Evolutionary conservation across 2,888 invertebrate species (phyloP), one percentile per base, ranked within the genome.

Genomic region (Argynnis bischoffii): DNA sequence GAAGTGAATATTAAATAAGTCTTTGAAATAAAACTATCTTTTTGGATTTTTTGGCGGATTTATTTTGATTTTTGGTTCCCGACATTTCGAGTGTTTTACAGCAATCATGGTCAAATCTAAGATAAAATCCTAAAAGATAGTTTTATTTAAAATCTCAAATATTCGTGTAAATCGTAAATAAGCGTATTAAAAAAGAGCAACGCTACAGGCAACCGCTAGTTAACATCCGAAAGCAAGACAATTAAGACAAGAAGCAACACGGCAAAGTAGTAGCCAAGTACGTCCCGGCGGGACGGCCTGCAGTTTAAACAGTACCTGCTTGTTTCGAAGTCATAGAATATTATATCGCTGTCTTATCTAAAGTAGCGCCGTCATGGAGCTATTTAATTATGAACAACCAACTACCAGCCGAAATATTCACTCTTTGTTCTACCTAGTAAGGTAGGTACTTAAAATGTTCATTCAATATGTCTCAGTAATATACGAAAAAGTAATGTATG

Each of bases 271-370:
- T n/a, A 31, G n/a, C 48, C 26, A 48, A 13, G 50, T 60, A 16
- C 48, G 13, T n/a, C 50, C 60, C 60, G 13, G 13, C 31, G 60
- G 50, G 60, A 48, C 47, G 26, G 26, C 15, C 46, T 3, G 41
- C 35, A 14, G 57, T 21, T 46, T 21, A 5, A 31, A 13, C 60
- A 14, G 31, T 16, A 41, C 18, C 64, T 16, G 55, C 63, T 55
- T 55, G 63, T 64, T 56, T 18, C 47, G 16, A 55, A 64, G 16
- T 64, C 64, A 55, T 55, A 55, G 64, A 64, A 64, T 56, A 64
- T 64, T 64, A 55, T 41, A 64, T 55, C 14, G 55, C 54, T 56
- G 48, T 48, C 55, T 64, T 48, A 26, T 48, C 16, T 41, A 54
- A 48, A 55, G 16, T 55, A 26, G 14, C 48, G 26, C 35, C 18